Evolutionary conservation across 2,797 vertebrate genomes (phyloP).

Genomic region (Novumbra hubbsi): DNA sequence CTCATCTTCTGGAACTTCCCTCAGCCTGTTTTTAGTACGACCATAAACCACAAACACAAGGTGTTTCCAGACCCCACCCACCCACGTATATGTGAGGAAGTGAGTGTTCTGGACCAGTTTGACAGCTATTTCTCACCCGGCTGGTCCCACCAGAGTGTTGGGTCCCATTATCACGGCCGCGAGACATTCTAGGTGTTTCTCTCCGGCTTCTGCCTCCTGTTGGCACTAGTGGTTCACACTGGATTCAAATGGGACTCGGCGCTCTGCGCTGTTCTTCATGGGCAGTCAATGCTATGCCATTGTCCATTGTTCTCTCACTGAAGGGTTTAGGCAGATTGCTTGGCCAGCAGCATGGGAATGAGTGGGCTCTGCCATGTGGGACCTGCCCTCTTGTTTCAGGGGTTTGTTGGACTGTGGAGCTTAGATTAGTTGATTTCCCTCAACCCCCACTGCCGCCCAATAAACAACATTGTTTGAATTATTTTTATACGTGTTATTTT

Average conservation of each 20-base stretch:
- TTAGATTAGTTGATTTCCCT: too few species aligned
- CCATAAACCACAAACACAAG: background rate
- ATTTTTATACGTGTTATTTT: too few species aligned
- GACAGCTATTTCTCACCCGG: conserved; percentile 24
- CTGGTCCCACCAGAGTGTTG: conserved; percentile 21
- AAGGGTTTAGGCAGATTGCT: too few species aligned
- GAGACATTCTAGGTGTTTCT: conserved; percentile 41
- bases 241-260: background rate
- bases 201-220: too few species aligned
- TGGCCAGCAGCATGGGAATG: too few species aligned
- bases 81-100: background rate
- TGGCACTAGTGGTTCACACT: conserved; percentile 11
- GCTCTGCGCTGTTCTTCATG: background rate
- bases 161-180: conserved; percentile 14
- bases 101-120: background rate
- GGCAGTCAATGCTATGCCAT: background rate
- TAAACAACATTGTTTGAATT: too few species aligned
- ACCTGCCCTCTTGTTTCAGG: too few species aligned
- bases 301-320: too few species aligned
- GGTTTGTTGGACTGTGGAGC: too few species aligned
- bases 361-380: too few species aligned
- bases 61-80: background rate
- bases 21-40: background rate
- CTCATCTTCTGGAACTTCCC: background rate
- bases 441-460: too few species aligned